Conservation (phyloP, 2,113 vertebrate species). For the Megaceryle maxima region DNA sequence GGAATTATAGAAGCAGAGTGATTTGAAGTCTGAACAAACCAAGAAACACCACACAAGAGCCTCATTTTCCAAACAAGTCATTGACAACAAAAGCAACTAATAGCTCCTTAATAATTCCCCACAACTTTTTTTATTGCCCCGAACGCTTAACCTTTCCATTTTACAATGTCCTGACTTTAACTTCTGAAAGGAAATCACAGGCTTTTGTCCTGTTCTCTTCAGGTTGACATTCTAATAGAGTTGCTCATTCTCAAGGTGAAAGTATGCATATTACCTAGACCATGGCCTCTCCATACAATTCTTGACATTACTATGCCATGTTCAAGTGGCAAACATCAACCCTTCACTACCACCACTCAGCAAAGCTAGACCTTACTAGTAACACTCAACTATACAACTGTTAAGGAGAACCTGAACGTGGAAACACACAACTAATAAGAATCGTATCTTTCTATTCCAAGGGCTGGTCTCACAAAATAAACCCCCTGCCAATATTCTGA, state of each 20-base stretch:
- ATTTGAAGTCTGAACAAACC: neutral
- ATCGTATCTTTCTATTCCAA: fast-evolving
- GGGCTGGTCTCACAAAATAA: neutral
- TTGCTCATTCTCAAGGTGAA: neutral
- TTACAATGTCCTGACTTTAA: neutral
- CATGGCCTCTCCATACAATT: neutral
- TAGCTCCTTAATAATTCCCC: neutral
- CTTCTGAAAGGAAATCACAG: neutral
- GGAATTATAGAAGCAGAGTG: neutral
- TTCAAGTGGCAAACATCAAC: neutral
- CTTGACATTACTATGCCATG: neutral
- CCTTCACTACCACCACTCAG: neutral
- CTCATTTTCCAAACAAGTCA: neutral
- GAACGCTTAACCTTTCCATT: neutral
- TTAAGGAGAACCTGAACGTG: neutral
- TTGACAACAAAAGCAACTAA: neutral
- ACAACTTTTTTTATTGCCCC: neutral
- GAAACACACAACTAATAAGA: neutral
- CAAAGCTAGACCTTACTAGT: neutral
- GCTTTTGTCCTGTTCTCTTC: neutral
- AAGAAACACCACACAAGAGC: neutral
- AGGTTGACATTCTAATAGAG: neutral
- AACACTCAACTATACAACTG: neutral
- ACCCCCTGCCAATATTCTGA: neutral
- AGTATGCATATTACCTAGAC: neutral